Evolutionary conservation across 1,140 invertebrate species (phyloP).

Genomic region (Platyscapa corneri): DNA sequence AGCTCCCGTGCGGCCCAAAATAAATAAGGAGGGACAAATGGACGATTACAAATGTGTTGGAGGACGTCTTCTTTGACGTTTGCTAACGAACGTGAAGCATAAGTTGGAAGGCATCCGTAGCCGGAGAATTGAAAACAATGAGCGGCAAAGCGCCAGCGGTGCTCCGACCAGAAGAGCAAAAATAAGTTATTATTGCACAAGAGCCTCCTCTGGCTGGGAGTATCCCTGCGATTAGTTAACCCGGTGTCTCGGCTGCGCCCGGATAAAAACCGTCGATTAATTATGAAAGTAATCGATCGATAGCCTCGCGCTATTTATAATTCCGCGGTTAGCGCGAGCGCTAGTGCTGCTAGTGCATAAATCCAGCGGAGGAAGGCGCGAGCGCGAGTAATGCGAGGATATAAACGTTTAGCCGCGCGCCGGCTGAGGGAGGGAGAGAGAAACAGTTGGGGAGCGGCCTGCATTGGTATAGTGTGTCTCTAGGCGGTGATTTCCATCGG

Average conservation of each 20-base stretch:
- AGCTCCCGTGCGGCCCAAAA: too few species aligned
- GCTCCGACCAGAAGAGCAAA: too few species aligned
- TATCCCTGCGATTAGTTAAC: neutral
- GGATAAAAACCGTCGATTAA: slow-evolving; percentile 28
- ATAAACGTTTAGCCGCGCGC: slow-evolving; percentile 14
- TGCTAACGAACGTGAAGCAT: neutral
- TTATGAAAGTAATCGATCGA: slow-evolving; percentile 33
- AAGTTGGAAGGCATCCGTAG: neutral
- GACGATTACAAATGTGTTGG: too few species aligned
- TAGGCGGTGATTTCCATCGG: slow-evolving; percentile 55
- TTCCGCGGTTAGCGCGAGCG: slow-evolving; percentile 4
- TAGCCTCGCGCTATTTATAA: slow-evolving; percentile 24
- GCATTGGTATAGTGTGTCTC: slow-evolving; percentile 45
- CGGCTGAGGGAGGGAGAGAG: neutral
- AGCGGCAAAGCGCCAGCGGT: neutral
- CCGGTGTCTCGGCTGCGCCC: neutral
- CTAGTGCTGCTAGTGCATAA: slow-evolving; percentile 58
- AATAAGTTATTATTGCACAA: neutral
- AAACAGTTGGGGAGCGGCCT: neutral
- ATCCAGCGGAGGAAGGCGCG: slow-evolving; percentile 46
- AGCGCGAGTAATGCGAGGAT: slow-evolving; percentile 24
- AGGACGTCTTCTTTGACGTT: too few species aligned
- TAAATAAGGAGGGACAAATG: too few species aligned
- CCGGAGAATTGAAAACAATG: neutral
- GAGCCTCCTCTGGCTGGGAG: neutral